phyloP scores from a whole-genome alignment of 2,888 invertebrate genomes.

The Coenonympha glycerion region DNA sequence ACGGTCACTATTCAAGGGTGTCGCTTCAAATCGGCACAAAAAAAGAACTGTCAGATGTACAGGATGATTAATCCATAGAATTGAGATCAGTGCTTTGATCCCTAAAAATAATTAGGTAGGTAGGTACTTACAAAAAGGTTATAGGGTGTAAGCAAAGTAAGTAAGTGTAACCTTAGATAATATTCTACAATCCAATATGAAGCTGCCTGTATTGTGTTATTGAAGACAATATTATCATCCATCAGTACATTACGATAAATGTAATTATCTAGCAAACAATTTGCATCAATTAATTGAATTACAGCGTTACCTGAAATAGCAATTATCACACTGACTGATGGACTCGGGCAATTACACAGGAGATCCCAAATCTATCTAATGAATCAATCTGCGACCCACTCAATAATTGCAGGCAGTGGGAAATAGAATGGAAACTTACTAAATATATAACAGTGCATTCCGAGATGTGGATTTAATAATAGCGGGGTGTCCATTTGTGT shows the following conservation, averaged over 20 bases:
- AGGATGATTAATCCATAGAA: no score
- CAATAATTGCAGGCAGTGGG: slow-evolving; percentile 15
- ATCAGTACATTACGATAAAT: neutral
- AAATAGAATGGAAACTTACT: slow-evolving; percentile 10
- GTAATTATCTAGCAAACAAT: neutral
- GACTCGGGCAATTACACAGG: slow-evolving; percentile 22
- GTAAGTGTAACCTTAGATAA: no score
- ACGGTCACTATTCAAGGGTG: no score
- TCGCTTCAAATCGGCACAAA: no score
- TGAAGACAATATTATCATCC: neutral
- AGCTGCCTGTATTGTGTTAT: neutral
- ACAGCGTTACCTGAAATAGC: slow-evolving; percentile 12
- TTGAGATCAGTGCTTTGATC: no score
- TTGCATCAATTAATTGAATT: slow-evolving; percentile 1
- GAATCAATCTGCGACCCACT: slow-evolving; percentile 14
- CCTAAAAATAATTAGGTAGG: no score
- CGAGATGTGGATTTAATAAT: neutral
- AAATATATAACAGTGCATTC: neutral
- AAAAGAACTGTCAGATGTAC: no score
- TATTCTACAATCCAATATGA: neutral
- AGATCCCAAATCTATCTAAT: slow-evolving; percentile 18
- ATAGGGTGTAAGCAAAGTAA: no score
- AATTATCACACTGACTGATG: slow-evolving; percentile 15
- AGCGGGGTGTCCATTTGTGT: no score
- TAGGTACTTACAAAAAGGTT: no score